phyloP scores from a whole-genome alignment of 64 coral and sea anemone genomes.

The Dendrophyllia cribrosa region DNA sequence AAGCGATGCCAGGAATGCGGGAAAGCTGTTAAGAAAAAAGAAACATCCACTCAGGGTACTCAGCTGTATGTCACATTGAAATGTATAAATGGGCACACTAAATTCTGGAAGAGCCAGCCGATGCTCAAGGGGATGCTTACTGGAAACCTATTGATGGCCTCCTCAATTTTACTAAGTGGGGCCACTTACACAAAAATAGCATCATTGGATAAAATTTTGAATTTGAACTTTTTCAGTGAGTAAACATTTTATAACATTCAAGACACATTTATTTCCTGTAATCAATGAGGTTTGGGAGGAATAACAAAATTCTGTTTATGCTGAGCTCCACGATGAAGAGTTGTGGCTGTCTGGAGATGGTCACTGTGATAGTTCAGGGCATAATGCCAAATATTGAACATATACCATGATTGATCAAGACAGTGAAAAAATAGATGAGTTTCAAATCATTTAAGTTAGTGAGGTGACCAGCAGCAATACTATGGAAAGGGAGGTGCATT shows the following conservation, averaged over 20 bases:
- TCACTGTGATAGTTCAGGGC: conserved; percentile 1
- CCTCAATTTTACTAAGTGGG: conserved; percentile 41
- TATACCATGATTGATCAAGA: conserved; percentile 31
- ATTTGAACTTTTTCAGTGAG: conserved; percentile 52
- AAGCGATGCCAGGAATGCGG: conserved; percentile 2
- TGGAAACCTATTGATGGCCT: conserved; percentile 42
- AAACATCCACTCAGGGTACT: background rate
- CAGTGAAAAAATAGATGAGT: conserved; percentile 11
- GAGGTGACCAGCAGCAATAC: conserved; percentile 64
- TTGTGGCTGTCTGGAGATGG: conserved; percentile 30
- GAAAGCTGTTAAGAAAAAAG: background rate
- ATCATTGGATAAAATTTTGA: background rate
- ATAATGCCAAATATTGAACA: conserved; percentile 45
- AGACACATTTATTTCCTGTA: conserved; percentile 58
- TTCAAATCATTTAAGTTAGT: conserved; percentile 52
- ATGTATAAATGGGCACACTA: conserved; percentile 27
- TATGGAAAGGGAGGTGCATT: conserved; percentile 63
- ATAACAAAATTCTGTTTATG: conserved; percentile 18
- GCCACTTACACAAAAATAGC: conserved; percentile 44
- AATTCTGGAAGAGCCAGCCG: conserved; percentile 6
- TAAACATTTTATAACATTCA: conserved; percentile 42
- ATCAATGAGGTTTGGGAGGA: conserved; percentile 29
- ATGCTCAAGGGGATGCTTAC: conserved; percentile 9
- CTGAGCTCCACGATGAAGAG: background rate
- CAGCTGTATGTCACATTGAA: background rate